Evolutionary conservation across 2,888 invertebrate species (phyloP).

Genomic region (Cinara cedri): DNA sequence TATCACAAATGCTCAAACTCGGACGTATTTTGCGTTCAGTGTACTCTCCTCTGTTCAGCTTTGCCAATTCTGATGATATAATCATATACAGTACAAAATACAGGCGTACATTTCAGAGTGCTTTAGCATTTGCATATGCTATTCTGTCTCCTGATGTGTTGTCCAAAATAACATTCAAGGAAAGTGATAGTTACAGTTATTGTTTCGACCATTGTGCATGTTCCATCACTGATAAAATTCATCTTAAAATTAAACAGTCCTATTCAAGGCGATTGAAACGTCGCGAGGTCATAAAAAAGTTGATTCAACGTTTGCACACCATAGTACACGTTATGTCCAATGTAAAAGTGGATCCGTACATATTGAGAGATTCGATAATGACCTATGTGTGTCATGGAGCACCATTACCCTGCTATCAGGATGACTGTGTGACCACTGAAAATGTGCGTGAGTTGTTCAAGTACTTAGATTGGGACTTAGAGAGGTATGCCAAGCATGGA

Average conservation of each 20-base stretch:
- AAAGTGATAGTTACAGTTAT: conserved; percentile 82
- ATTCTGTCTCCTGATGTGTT: conserved; percentile 68
- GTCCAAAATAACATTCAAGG: conserved; percentile 71
- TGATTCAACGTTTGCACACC: conserved; percentile 72
- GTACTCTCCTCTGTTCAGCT: conserved; percentile 69
- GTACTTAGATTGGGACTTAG: conserved; percentile 81
- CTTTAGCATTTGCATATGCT: conserved; percentile 77
- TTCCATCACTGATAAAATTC: conserved; percentile 70
- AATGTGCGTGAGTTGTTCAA: conserved; percentile 79
- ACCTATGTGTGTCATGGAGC: conserved; percentile 86
- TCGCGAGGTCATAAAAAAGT: conserved; percentile 75
- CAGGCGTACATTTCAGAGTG: conserved; percentile 88
- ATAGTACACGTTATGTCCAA: conserved; percentile 72
- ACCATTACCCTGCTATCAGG: conserved; percentile 73
- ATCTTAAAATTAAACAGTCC: conserved; percentile 65
- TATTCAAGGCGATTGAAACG: conserved; percentile 72
- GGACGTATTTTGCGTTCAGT: conserved; percentile 72
- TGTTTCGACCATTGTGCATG: conserved; percentile 88
- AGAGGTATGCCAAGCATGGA: conserved; percentile 69
- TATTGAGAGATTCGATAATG: conserved; percentile 79
- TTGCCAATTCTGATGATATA: conserved; percentile 68
- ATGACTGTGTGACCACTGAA: conserved; percentile 70
- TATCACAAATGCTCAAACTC: conserved; percentile 78
- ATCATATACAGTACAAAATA: conserved; percentile 82
- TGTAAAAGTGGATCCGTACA: conserved; percentile 71